Percentiles rank a stretch among this genome's conserved stretches.
Evolutionary conservation across 2,888 invertebrate species (phyloP).

Genomic region (Philereme transversata): DNA sequence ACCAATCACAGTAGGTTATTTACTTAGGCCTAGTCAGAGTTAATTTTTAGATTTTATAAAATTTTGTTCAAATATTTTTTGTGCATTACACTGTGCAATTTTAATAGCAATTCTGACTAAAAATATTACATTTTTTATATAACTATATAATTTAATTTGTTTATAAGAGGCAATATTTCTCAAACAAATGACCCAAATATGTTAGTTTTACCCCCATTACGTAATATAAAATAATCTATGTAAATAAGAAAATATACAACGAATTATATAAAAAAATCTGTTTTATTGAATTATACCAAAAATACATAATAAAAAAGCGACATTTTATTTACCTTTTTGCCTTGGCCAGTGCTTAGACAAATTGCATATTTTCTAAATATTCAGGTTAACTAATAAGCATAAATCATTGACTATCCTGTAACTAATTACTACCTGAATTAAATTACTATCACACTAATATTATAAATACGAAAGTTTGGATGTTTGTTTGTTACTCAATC

Average conservation of each 20-base stretch:
- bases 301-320: conserved; percentile 34
- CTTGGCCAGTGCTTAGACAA: conserved; percentile 67
- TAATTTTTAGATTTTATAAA: conserved; percentile 7
- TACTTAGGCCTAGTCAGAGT: conserved; percentile 65
- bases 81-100: conserved; percentile 10
- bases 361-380: background rate
- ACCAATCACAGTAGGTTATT: conserved; percentile 62
- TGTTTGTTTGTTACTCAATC: no score
- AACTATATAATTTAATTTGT: background rate
- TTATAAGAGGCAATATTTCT: conserved; percentile 26
- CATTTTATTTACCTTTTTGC: conserved; percentile 40
- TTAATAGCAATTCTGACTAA: background rate
- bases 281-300: conserved; percentile 50
- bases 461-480: no score
- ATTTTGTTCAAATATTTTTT: background rate
- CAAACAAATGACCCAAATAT: conserved; percentile 42
- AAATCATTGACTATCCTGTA: no score
- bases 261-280: conserved; percentile 48
- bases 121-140: background rate
- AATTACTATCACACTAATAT: no score
- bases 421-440: no score
- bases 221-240: conserved; percentile 40
- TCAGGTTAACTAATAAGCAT: no score
- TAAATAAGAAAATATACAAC: conserved; percentile 62
- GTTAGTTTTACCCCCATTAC: conserved; percentile 32